These are phyloP conservation scores for Ophion slaviceki DNA, from an alignment of 2,888 invertebrate species.

Conservation along the genomic window DNA sequence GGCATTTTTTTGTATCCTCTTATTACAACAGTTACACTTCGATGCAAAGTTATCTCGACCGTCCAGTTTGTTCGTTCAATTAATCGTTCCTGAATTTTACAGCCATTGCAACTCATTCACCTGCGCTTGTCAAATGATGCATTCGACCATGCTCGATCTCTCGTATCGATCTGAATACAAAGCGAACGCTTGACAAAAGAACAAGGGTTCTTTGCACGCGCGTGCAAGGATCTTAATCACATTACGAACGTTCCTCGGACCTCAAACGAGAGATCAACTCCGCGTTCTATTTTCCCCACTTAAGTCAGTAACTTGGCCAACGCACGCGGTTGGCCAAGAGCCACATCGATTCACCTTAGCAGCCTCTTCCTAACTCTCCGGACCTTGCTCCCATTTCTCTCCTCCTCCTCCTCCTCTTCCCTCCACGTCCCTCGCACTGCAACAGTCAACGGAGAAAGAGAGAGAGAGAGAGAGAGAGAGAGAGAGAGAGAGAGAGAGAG, in stretches of 20 bases:
- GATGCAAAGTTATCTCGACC: neutral
- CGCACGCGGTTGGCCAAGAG: slow-evolving; percentile 77
- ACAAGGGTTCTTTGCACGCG: neutral
- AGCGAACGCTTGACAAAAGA: neutral
- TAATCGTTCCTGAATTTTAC: neutral
- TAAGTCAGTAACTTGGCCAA: slow-evolving; percentile 79
- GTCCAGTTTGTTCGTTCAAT: neutral
- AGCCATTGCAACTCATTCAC: neutral
- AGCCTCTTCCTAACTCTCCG: slow-evolving; percentile 82
- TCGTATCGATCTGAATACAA: neutral
- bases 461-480: slow-evolving; percentile 32
- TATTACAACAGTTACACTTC: no score
- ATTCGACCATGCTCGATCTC: neutral
- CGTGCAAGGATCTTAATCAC: slow-evolving; percentile 63
- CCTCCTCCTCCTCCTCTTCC: slow-evolving; percentile 1
- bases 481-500: slow-evolving; percentile 43
- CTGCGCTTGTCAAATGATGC: neutral
- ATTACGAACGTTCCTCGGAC: slow-evolving; percentile 62
- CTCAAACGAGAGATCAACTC: slow-evolving; percentile 56
- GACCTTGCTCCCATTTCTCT: slow-evolving; percentile 83
- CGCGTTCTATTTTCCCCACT: slow-evolving; percentile 80
- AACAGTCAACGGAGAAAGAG: slow-evolving; percentile 38
- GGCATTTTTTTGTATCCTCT: no score
- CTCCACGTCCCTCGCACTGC: slow-evolving; percentile 32
- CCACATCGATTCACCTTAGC: slow-evolving; percentile 82